Base-by-base conservation (phyloP, 2,888 invertebrate species). In the Erannis defoliaria region DNA sequence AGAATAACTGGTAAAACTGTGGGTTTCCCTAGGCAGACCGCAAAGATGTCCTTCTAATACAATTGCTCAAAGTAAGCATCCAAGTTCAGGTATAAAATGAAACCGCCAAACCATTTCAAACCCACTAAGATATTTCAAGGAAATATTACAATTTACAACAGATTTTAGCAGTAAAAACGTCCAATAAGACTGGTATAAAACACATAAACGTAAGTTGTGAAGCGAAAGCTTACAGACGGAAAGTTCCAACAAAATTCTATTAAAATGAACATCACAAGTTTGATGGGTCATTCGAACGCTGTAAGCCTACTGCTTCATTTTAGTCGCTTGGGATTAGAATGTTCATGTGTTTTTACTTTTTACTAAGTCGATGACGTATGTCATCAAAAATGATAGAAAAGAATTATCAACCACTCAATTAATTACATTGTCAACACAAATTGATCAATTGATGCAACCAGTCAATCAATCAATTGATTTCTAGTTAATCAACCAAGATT, bases 191-290 rank as follows among this genome's bases (percentile, higher is more conserved):
- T 72, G 67, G 73, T 70, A 76, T 74, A 68, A 75, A 76, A 72
- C 65, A 72, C 70, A 64, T 72, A 66, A 70, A 68, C 64, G 66
- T 48, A 62, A 70, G 62, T 71, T 68, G 60, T 51, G 37, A 56
- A 63, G 71, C 53, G 66, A 59, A 66, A 70, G 71, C 72, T 75
- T 72, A 74, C 68, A 60, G 68, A 73, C 66, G 62, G 62, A 73
- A 78, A 75, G 71, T 75, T 76, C 68, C 64, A 10, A 66, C 72
- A 68, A 75, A 78, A 76, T 81, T 81, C 76, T 81, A 78, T 81
- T 81, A 81, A 77, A 81, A 79, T 77, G 78, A 78, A 79, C 77
- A 81, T 78, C 74, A 69, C 74, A 77, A 80, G 74, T 81, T 80
- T 80, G 77, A 81, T 73, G 74, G 77, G 75, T 71, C 75, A 68